These are phyloP conservation scores for Tonatia bakeri DNA, from an alignment of 2,113 vertebrate genomes.

Conservation along the genomic window DNA sequence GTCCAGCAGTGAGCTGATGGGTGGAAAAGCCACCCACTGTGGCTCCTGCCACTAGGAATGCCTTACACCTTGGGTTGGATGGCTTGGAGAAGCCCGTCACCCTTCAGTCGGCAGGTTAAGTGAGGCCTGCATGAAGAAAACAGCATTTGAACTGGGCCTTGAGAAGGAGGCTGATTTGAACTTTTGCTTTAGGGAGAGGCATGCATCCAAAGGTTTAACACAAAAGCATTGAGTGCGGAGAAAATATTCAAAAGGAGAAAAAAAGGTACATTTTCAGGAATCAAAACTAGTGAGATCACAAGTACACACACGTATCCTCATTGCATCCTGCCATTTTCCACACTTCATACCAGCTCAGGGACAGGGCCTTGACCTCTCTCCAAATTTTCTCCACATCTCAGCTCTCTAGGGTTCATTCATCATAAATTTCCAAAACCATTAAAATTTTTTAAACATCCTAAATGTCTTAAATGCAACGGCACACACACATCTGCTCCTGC, in stretches of 20 bases:
- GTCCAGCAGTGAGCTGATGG: background rate
- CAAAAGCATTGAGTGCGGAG: background rate
- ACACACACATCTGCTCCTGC: background rate
- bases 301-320: background rate
- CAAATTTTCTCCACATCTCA: background rate
- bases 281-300: background rate
- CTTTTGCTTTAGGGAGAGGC: background rate
- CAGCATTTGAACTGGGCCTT: background rate
- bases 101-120: background rate
- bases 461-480: background rate
- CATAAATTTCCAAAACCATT: background rate
- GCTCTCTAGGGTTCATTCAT: background rate
- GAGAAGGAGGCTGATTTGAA: background rate
- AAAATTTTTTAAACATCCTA: background rate
- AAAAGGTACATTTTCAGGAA: background rate
- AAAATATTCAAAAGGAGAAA: background rate
- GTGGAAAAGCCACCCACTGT: background rate
- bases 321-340: background rate
- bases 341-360: background rate
- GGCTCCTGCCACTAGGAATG: accelerated
- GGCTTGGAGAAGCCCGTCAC: background rate
- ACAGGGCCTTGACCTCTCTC: background rate
- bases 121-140: background rate
- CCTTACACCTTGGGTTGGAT: accelerated
- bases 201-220: background rate